Base-by-base conservation (phyloP, 2,888 invertebrate species). In the Mythimna vitellina region DNA sequence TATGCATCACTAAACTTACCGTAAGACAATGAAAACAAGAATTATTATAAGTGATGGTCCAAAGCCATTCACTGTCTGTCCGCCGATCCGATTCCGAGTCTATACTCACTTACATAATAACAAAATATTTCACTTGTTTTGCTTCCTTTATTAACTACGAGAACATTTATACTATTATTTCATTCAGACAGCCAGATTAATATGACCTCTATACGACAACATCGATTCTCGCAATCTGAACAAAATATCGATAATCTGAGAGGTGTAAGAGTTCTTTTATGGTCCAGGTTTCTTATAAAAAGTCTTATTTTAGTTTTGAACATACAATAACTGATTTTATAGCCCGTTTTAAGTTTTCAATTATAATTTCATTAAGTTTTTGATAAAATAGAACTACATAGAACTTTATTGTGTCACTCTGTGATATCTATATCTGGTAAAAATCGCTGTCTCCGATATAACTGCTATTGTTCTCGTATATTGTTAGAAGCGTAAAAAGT, bases 41-140 rank as follows among this genome's bases (percentile, higher is more conserved):
- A 69, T 64, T 72, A 81, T 79, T 85, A 84, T 87, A 89, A 89
- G 88, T 89, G 90, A 92, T 90, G 89, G 89, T 89, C 86, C 87
- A 89, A 87, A 87, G 88, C 93, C 93, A 91, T 92, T 94, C 94
- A 93, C 94, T 89, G 86, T 64, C 87, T 85, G 86, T 87, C 88
- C 83, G 84, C 86, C 88, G 88, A 90, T 87, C 88, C 81, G 88
- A 91, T 91, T 91, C 86, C 87, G 84, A 88, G 87, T 86, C 88
- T 87, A 70, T 79, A 83, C 79, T 83, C 70, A 78, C 84, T 95
- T 95, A 93, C 90, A 90, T 93, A 94, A 95, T 83, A 87, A 87
- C 87, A 85, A 90, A 92, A 92, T 89, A 92, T 90, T 92, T 88
- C 60, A 88, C 88, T 91, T 84, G 84, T 88, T 91, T 92, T 89